Evolutionary conservation across 2,888 invertebrate genomes (phyloP).

Genomic region (Ichneumoninae sp.): DNA sequence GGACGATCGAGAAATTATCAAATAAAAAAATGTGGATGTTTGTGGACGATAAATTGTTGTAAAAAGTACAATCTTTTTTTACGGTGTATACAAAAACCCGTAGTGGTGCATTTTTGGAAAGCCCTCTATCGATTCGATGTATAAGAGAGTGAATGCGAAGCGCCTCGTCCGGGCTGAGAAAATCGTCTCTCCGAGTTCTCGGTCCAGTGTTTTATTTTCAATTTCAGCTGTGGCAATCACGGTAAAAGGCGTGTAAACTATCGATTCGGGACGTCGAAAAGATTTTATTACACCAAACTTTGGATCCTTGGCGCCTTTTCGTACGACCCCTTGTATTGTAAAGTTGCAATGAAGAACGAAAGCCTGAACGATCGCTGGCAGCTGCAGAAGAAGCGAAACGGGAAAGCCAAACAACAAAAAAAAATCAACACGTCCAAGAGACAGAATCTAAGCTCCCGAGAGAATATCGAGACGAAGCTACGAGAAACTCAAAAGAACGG

Average conservation of each 20-base stretch:
- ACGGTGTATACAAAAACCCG: neutral
- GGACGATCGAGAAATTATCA: too few species aligned
- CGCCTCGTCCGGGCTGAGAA: constrained; percentile 34
- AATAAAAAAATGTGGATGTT: too few species aligned
- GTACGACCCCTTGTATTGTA: constrained; percentile 26
- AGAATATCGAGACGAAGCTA: constrained; percentile 57
- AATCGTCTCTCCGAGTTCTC: constrained; percentile 26
- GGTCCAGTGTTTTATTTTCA: constrained; percentile 52
- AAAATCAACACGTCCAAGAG: constrained; percentile 29
- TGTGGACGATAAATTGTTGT: too few species aligned
- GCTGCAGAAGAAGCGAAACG: constrained; percentile 53
- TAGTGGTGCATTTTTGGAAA: constrained; percentile 5
- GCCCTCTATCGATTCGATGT: constrained; percentile 45
- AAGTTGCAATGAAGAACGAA: constrained; percentile 42
- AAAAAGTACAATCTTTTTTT: neutral
- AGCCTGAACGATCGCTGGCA: constrained; percentile 54
- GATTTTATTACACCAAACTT: constrained; percentile 55
- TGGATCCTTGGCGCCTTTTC: constrained; percentile 9
- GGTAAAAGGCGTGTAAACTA: constrained; percentile 39
- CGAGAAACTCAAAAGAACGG: constrained; percentile 51
- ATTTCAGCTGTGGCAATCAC: constrained; percentile 65
- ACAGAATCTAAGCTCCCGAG: constrained; percentile 53
- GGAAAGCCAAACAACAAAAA: constrained; percentile 38
- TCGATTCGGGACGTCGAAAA: constrained; percentile 31
- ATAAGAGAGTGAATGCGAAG: constrained; percentile 28